These are phyloP conservation scores for Balaenoptera acutorostrata DNA, from an alignment of 2,113 vertebrate species.

Conservation along the genomic window DNA sequence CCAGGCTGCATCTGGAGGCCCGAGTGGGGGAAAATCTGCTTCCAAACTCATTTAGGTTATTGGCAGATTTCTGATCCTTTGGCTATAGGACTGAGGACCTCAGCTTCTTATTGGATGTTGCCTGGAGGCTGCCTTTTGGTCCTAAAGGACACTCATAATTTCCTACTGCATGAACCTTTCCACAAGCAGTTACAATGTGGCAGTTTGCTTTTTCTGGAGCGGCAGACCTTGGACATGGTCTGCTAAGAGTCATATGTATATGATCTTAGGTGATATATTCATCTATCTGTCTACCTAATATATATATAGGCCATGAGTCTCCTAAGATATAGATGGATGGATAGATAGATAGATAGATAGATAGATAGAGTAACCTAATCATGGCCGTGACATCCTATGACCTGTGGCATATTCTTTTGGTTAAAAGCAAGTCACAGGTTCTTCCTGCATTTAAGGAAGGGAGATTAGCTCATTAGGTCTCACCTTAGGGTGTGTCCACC, in stretches of 20 bases:
- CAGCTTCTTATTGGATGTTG: background rate
- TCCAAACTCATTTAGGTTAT: background rate
- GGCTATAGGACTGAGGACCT: background rate
- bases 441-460: background rate
- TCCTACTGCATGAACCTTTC: background rate
- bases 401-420: background rate
- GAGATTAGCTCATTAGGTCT: background rate
- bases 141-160: background rate
- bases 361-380: background rate
- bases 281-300: background rate
- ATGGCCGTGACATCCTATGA: background rate
- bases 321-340: background rate
- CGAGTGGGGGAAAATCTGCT: background rate
- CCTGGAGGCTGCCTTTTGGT: background rate
- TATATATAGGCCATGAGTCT: background rate
- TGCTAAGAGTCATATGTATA: background rate
- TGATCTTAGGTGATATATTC: background rate
- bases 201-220: background rate
- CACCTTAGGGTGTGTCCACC: background rate
- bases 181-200: background rate
- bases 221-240: background rate
- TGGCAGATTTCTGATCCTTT: background rate
- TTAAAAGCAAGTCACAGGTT: background rate
- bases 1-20: background rate
- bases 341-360: background rate